These are phyloP conservation scores for Hydraecia micacea DNA, from an alignment of 2,888 invertebrate genomes.

Conservation along the genomic window DNA sequence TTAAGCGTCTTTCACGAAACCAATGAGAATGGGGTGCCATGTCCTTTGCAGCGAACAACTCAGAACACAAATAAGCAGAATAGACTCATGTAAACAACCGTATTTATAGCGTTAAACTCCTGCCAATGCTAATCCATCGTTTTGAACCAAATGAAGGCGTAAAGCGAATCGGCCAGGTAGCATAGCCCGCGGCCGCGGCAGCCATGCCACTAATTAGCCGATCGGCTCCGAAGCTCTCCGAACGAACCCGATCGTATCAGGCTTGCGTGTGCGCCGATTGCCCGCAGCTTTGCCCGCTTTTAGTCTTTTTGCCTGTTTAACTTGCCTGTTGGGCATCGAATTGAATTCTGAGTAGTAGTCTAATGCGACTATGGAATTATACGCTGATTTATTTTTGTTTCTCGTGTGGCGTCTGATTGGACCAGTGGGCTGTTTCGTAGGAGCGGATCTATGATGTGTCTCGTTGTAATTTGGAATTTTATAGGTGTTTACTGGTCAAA, in stretches of 20 bases:
- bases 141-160: slow-evolving; percentile 57
- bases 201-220: slow-evolving; percentile 68
- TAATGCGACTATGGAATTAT: slow-evolving; percentile 50
- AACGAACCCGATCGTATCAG: slow-evolving; percentile 67
- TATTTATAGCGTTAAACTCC: slow-evolving; percentile 19
- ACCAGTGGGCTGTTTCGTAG: slow-evolving; percentile 11
- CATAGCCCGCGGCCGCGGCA: slow-evolving; percentile 46
- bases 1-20: no score
- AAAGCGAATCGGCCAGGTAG: slow-evolving; percentile 59
- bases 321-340: slow-evolving; percentile 47
- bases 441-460: slow-evolving; percentile 12
- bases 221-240: slow-evolving; percentile 56
- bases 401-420: slow-evolving; percentile 8
- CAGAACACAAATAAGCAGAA: neutral
- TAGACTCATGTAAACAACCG: neutral
- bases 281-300: slow-evolving; percentile 43
- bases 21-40: neutral
- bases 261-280: slow-evolving; percentile 68
- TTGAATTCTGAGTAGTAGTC: slow-evolving; percentile 59
- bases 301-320: slow-evolving; percentile 56
- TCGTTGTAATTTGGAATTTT: neutral
- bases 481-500: neutral
- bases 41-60: neutral
- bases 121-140: slow-evolving; percentile 40
- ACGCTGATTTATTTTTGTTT: slow-evolving; percentile 46